Evolutionary conservation across 2,113 vertebrate species (phyloP), one percentile per base, ranked within the genome.

Genomic region (Amia ocellicauda): DNA sequence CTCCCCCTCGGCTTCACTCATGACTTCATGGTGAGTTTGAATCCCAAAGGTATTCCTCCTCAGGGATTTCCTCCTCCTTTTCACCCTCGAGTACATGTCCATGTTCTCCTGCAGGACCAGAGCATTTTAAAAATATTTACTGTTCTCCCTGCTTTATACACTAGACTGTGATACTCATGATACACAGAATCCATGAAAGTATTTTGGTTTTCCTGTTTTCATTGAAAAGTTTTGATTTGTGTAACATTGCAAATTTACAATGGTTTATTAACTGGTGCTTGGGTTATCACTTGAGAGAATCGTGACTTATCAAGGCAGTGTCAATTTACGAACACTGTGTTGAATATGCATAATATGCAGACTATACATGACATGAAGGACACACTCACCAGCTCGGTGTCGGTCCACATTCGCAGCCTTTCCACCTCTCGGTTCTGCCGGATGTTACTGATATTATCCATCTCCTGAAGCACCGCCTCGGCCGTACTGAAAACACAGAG

Each of bases 51-150:
- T 92, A 68, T 91, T 94, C 82, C 95, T 93, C 64, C 95, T 89
- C 82, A 98, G 73, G 3, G 95, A 93, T 71, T 98, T 98, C 77
- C 97, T 83, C 36, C 90, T 91, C 16, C 96, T 92, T 80, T 99
- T 99, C 60, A 99, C 97, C 73, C 95, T 90, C 60, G 97, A 99
- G 82, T 99, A 99, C 97, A 99, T 99, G 83, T 99, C 97, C 93
- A 98, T 97, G 83, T 96, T 99, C 89, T 99, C 97, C 97, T 99
- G 63, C 14, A 72, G 29, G 22, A 24, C 29, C 20, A 29, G 10
- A 17, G 1, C 7, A 60, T 20, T 13, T 23, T n/a, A 5, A 41
- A 36, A 53, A 17, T 19, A 14, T 8, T 16, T 13, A 42, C 17
- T 47, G 13, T n/a, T n/a, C n/a, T n/a, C n/a, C n/a, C n/a, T n/a